Percentiles rank a stretch among this genome's conserved stretches.
phyloP scores from a whole-genome alignment of 2,888 invertebrate species.

The Lymantria monacha region DNA sequence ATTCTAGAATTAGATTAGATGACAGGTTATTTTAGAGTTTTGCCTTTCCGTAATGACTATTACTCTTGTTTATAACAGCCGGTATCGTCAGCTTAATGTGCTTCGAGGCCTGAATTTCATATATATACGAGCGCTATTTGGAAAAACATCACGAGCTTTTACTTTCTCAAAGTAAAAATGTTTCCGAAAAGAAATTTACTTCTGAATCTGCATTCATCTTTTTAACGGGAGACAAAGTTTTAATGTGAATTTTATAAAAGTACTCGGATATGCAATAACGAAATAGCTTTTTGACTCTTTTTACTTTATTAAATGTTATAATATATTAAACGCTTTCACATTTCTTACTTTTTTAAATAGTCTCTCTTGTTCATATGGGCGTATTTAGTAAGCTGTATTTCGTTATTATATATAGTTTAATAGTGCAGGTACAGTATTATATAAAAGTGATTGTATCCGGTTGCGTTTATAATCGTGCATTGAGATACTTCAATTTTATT shows the following conservation, averaged over 20 bases:
- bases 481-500: slow-evolving; percentile 28
- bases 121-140: too few species aligned
- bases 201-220: too few species aligned
- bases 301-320: slow-evolving; percentile 8
- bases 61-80: too few species aligned
- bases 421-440: slow-evolving; percentile 28
- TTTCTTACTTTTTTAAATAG: slow-evolving; percentile 12
- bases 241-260: neutral
- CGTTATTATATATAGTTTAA: slow-evolving; percentile 36
- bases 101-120: too few species aligned
- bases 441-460: slow-evolving; percentile 61
- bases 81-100: too few species aligned
- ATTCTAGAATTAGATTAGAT: too few species aligned
- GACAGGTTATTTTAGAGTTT: too few species aligned
- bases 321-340: slow-evolving; percentile 18
- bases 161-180: too few species aligned
- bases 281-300: neutral
- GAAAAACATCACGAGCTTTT: too few species aligned
- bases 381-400: slow-evolving; percentile 50
- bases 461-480: slow-evolving; percentile 39
- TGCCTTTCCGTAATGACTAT: too few species aligned
- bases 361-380: slow-evolving; percentile 6
- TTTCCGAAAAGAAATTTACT: too few species aligned
- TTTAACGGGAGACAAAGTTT: neutral
- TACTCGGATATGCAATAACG: neutral